Conservation (phyloP, 1,140 invertebrate genomes). For the Hypsibius dujardini region DNA sequence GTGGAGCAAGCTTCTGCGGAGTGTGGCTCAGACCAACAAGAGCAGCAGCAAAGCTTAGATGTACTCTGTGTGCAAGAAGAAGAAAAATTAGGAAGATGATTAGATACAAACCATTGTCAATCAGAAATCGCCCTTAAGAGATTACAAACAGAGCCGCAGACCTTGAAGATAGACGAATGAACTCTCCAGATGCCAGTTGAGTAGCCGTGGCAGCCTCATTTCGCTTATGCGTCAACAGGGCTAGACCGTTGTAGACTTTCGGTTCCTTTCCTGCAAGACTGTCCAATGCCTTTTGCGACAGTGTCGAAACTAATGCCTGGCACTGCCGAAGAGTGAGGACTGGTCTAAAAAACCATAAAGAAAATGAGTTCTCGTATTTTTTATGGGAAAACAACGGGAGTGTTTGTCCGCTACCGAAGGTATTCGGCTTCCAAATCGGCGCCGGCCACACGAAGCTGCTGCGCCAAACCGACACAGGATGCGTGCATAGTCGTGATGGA, state of each 20-base stretch:
- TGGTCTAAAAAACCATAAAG: not conserved
- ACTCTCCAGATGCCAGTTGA: not conserved
- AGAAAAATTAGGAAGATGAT: conserved; percentile 22
- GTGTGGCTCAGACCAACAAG: conserved; percentile 54
- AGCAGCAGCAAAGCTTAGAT: conserved; percentile 62
- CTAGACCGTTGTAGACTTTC: not conserved
- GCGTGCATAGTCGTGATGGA: conserved; percentile 66
- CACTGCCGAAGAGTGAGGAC: not conserved
- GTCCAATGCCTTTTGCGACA: not conserved
- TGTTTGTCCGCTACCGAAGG: not conserved
- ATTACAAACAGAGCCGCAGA: not conserved
- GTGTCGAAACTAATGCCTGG: not conserved
- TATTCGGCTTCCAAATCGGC: not conserved
- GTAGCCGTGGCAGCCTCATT: not conserved
- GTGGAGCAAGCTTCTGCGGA: conserved; percentile 71
- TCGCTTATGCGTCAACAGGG: not conserved
- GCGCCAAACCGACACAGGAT: conserved; percentile 28
- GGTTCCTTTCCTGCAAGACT: not conserved
- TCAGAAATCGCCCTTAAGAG: not conserved
- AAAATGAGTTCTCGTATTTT: no score
- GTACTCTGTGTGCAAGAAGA: conserved; percentile 39
- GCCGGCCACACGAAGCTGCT: not conserved
- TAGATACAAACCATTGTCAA: not conserved
- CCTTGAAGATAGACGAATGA: not conserved
- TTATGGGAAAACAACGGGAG: no score